These are phyloP conservation scores for Montifringilla adamsi DNA, from an alignment of 2,113 vertebrate genomes.

Conservation along the genomic window DNA sequence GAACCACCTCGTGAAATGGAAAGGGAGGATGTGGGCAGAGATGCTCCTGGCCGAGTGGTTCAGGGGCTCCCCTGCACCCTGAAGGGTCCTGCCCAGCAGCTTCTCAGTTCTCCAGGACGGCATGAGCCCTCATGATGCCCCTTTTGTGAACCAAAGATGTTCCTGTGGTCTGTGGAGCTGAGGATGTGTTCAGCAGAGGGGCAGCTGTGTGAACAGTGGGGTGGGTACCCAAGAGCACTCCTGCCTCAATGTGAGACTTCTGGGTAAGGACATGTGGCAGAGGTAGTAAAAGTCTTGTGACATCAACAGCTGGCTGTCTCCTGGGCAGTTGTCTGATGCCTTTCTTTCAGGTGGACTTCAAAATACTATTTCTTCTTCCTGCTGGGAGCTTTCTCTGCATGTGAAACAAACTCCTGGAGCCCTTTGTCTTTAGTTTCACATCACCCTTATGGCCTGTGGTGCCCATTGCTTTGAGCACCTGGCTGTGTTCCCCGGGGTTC, in stretches of 20 bases:
- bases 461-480: not conserved
- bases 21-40: not conserved
- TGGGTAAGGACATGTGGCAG: not conserved
- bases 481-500: not conserved
- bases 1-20: not conserved
- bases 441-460: not conserved
- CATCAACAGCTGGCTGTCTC: not conserved
- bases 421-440: not conserved
- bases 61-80: not conserved
- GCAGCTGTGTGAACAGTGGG: rapidly evolving
- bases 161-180: not conserved
- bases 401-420: not conserved
- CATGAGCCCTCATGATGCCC: rapidly evolving
- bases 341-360: not conserved
- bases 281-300: not conserved
- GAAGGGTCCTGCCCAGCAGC: not conserved
- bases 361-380: not conserved
- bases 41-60: not conserved
- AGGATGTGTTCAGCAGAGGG: rapidly evolving
- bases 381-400: not conserved
- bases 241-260: not conserved
- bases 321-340: not conserved
- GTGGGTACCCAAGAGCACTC: not conserved
- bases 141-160: not conserved
- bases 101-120: not conserved